Evolutionary conservation across 2,113 vertebrate genomes (phyloP).

Genomic region (Colaptes auratus): DNA sequence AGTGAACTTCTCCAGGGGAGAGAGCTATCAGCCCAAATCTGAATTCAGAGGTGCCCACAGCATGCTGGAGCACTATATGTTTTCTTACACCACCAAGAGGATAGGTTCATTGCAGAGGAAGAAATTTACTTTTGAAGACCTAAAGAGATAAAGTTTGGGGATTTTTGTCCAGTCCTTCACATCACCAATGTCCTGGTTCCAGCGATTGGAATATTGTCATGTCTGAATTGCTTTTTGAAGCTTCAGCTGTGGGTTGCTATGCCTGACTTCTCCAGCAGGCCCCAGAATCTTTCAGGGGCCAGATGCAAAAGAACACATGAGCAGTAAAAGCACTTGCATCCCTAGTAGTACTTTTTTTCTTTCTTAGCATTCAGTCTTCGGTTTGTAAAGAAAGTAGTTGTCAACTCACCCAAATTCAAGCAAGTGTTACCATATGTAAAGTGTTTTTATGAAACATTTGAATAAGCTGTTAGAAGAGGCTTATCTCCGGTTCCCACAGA

Average conservation of each 20-base stretch:
- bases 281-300: not conserved
- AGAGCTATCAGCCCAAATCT: not conserved
- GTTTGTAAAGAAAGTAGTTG: not conserved
- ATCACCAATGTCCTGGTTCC: not conserved
- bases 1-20: not conserved
- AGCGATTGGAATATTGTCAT: not conserved
- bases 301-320: not conserved
- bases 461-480: constrained; percentile 1
- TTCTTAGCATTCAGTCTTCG: not conserved
- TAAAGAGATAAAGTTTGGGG: not conserved
- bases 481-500: constrained; percentile 35
- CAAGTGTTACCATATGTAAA: not conserved
- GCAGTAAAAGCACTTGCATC: not conserved
- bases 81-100: not conserved
- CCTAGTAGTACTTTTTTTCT: not conserved
- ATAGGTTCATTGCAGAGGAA: not conserved
- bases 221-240: not conserved
- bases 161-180: not conserved
- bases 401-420: constrained; percentile 9
- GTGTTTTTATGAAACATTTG: not conserved
- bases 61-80: not conserved
- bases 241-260: not conserved
- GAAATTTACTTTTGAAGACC: not conserved
- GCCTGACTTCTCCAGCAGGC: not conserved
- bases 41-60: not conserved